Conservation (phyloP, 2,888 invertebrate genomes). For the Allygus modestus region DNA sequence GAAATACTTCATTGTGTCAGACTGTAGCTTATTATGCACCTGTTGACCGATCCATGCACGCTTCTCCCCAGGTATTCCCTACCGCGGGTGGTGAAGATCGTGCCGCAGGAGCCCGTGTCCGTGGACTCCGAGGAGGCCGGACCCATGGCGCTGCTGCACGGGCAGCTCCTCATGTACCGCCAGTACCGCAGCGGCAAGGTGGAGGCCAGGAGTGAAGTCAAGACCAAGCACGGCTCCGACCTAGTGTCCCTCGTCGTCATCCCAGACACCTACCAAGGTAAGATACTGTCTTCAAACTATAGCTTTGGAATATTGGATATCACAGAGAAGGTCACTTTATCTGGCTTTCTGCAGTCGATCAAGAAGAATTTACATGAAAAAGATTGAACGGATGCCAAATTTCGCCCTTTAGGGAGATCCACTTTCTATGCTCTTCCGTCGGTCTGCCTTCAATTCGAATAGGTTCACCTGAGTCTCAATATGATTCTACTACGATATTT, state of each 20-base stretch:
- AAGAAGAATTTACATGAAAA: too few relatives aligned
- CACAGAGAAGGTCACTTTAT: too few relatives aligned
- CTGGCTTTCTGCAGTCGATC: too few relatives aligned
- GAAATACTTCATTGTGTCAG: too few relatives aligned
- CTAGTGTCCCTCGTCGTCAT: constrained; percentile 76
- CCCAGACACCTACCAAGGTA: constrained; percentile 77
- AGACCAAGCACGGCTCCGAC: constrained; percentile 71
- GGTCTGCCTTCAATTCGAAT: too few relatives aligned
- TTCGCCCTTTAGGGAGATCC: too few relatives aligned
- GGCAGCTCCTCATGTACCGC: constrained; percentile 74
- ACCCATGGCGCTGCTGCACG: constrained; percentile 74
- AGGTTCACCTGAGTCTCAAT: too few relatives aligned
- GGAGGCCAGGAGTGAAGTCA: constrained; percentile 72
- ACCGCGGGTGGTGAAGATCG: constrained; percentile 74
- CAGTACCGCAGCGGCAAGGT: constrained; percentile 76
- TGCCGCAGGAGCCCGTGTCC: constrained; percentile 67
- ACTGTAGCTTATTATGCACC: neutral
- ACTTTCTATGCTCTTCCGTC: too few relatives aligned
- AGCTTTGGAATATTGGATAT: too few relatives aligned
- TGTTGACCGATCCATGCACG: too few relatives aligned
- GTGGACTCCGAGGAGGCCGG: constrained; percentile 70
- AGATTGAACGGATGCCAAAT: too few relatives aligned
- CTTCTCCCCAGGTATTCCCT: constrained; percentile 73
- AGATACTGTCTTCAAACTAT: constrained; percentile 64
- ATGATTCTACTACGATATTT: too few relatives aligned